These are phyloP conservation scores for Tortricodes alternella DNA, from an alignment of 2,888 invertebrate species.

Conservation along the genomic window DNA sequence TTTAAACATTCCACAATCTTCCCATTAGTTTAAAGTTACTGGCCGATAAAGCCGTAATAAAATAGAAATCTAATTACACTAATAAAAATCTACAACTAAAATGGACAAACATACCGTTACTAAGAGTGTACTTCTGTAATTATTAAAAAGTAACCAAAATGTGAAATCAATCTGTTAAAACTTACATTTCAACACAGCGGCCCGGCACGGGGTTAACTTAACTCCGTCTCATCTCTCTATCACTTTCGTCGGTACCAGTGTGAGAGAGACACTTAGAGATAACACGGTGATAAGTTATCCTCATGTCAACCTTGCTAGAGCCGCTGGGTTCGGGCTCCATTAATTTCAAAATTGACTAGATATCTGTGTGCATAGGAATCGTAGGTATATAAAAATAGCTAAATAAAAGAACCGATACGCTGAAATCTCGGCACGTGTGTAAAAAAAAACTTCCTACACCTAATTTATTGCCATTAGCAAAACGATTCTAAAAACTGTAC, in stretches of 20 bases:
- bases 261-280: no score
- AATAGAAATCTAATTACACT: slow-evolving; percentile 64
- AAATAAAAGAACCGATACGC: slow-evolving; percentile 80
- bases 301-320: no score
- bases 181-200: slow-evolving; percentile 62
- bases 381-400: slow-evolving; percentile 76
- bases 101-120: slow-evolving; percentile 67
- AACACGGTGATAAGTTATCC: no score
- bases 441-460: slow-evolving; percentile 62
- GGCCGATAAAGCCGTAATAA: slow-evolving; percentile 65
- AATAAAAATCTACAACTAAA: slow-evolving; percentile 63
- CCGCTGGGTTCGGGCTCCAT: slow-evolving; percentile 68
- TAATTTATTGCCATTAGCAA: slow-evolving; percentile 74
- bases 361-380: slow-evolving; percentile 82
- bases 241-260: no score
- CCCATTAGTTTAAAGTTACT: slow-evolving; percentile 45
- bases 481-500: slow-evolving; percentile 71
- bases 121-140: slow-evolving; percentile 70
- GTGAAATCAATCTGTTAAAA: slow-evolving; percentile 56
- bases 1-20: slow-evolving; percentile 16
- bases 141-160: slow-evolving; percentile 60
- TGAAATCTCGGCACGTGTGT: slow-evolving; percentile 75
- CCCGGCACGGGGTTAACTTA: no score
- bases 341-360: slow-evolving; percentile 83
- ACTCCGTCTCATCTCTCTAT: no score